phyloP scores from a whole-genome alignment of 2,113 vertebrate species.

The Silurus asotus region DNA sequence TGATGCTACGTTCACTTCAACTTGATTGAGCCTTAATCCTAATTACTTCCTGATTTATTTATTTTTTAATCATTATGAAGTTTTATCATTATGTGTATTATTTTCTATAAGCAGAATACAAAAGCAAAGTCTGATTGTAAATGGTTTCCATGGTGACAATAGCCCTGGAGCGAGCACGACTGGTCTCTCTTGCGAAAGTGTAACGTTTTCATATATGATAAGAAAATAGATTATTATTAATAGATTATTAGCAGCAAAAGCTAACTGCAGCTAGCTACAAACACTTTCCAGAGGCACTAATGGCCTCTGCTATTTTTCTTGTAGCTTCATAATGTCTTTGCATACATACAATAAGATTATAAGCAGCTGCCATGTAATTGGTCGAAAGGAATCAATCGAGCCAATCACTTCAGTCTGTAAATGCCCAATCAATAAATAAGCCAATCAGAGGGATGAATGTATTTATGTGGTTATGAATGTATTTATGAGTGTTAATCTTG shows the following conservation, averaged over 20 bases:
- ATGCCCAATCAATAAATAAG: too few relatives aligned
- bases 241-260: too few relatives aligned
- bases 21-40: not conserved
- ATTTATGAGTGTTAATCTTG: too few relatives aligned
- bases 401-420: not conserved
- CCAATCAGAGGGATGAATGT: too few relatives aligned
- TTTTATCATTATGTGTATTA: not conserved
- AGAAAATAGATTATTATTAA: too few relatives aligned
- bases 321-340: not conserved
- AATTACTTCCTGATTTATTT: not conserved
- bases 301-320: not conserved
- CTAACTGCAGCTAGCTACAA: too few relatives aligned
- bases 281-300: too few relatives aligned
- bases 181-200: not conserved
- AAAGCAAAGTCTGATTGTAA: not conserved
- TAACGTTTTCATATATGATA: not conserved
- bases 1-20: not conserved
- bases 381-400: not conserved
- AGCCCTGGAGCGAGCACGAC: not conserved
- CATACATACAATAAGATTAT: not conserved
- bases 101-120: not conserved
- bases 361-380: not conserved
- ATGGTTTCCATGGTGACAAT: not conserved
- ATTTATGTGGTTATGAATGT: too few relatives aligned
- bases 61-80: not conserved